Evolutionary conservation across 2,113 vertebrate species (phyloP), one percentile per base, ranked within the genome.

Genomic region (Rhinoderma darwinii): DNA sequence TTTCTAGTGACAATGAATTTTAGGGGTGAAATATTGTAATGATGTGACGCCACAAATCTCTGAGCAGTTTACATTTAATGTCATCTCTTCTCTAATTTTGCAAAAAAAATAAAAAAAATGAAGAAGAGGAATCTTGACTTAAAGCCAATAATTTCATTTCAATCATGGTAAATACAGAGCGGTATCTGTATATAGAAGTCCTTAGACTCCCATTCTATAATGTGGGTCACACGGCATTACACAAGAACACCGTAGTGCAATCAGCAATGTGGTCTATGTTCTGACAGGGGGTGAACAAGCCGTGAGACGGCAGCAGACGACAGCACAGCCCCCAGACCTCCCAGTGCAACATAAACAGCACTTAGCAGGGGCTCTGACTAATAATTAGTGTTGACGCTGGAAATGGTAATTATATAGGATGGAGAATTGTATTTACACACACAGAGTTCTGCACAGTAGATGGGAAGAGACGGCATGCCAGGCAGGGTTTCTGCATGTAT

Each of bases 341-440:
- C 83, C 74, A 61, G 47, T 15, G 44, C 82, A 12, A 35, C 61
- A 59, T 22, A 61, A 83, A 43, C 82, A 83, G 32, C 47, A 47
- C 82, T 59, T 70, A 88, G 50, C 73, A 78, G 82, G 74, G 47
- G 72, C 59, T 50, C 59, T 51, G 56, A 59, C 84, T 63, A 43
- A 27, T 88, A 47, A 61, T 54, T 56, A 32, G n/a, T 51, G 22
- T 43, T 43, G 47, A 74, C 17, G 54, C 63, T 43, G n/a, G 39
- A 87, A 72, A 74, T 3, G 50, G 0, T 75, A 51, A 47, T 25
- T 47, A 14, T 68, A 86, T 63, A 39, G 83, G 2, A 68, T 15
- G 25, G 56, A n/a, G 22, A 43, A 77, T 43, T 86, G 54, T 85
- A 43, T 86, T 86, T 86, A 76, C 74, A 86, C 27, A 77, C 70